Conservation (phyloP, 2,797 vertebrate genomes). For the Octomys mimax region DNA sequence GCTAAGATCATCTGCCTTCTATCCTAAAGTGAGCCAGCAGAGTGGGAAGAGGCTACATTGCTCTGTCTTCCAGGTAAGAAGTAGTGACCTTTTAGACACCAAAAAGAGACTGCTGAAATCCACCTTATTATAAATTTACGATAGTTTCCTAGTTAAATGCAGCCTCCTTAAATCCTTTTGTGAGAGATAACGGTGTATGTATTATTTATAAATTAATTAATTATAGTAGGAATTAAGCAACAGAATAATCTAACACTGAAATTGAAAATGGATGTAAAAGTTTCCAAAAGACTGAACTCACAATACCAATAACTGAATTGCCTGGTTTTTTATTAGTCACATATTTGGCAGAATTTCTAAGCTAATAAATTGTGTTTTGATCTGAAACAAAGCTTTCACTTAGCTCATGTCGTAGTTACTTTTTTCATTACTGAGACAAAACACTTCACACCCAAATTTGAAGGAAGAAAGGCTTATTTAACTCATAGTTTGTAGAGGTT, state of each 20-base stretch:
- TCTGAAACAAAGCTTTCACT: conserved; percentile 12
- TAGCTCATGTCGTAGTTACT: not conserved
- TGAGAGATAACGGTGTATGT: conserved; percentile 60
- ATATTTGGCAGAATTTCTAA: conserved; percentile 43
- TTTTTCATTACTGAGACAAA: not conserved
- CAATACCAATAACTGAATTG: conserved; percentile 47
- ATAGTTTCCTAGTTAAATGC: conserved; percentile 60
- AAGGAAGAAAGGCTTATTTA: not conserved
- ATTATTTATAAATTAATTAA: conserved; percentile 81
- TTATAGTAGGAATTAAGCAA: conserved; percentile 71
- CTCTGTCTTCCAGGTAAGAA: not conserved
- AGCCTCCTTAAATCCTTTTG: conserved; percentile 63
- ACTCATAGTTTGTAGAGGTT: not conserved
- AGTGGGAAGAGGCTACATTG: not conserved
- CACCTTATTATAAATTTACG: conserved; percentile 72
- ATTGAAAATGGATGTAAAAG: conserved; percentile 53
- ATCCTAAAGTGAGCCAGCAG: not conserved
- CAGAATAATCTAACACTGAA: conserved; percentile 33
- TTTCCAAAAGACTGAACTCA: conserved; percentile 64
- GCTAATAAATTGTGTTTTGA: conserved; percentile 49
- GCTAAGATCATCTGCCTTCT: not conserved
- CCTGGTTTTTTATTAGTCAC: conserved; percentile 32
- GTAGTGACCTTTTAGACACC: conserved; percentile 56
- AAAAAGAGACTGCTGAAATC: conserved; percentile 25
- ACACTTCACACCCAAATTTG: not conserved